A percentile compares a stretch with the other conserved stretches of the same genome.
phyloP scores from a whole-genome alignment of 2,797 vertebrate species.

The Macropus fuliginosus region DNA sequence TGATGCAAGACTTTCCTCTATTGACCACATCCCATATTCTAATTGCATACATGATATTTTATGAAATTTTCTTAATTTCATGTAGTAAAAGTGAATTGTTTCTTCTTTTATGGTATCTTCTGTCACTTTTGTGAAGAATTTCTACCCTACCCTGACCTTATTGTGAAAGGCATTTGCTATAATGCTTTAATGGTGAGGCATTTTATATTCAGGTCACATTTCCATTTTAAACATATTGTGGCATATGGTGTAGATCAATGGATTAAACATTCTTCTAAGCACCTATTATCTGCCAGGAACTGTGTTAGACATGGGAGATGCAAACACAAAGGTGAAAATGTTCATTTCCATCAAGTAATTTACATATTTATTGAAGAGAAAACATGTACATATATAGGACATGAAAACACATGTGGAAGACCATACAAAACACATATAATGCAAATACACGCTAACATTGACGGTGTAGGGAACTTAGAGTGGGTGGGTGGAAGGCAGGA shows the following conservation, averaged over 20 bases:
- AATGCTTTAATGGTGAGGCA: not conserved
- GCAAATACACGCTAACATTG: not conserved
- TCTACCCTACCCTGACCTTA: not conserved
- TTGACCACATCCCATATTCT: not conserved
- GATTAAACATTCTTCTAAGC: not conserved
- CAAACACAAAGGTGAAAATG: not conserved
- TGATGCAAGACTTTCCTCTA: not conserved
- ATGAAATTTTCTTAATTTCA: not conserved
- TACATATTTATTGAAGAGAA: not conserved
- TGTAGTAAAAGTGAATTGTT: not conserved
- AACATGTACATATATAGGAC: not conserved
- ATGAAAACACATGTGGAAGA: not conserved
- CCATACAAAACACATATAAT: not conserved
- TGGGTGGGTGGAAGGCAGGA: not conserved
- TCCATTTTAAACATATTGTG: not conserved
- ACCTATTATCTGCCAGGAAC: not conserved
- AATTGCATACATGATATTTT: not conserved
- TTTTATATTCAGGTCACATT: not conserved
- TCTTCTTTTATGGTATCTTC: not conserved
- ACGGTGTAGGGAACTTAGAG: not conserved
- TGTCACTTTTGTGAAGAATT: not conserved
- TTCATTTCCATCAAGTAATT: not conserved
- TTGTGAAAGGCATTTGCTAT: not conserved
- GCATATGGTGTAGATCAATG: not conserved
- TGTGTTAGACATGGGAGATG: not conserved